A percentile compares a stretch with the other conserved stretches of the same genome.
phyloP scores from a whole-genome alignment of 64 coral and sea anemone species.

The Porites australiensis region DNA sequence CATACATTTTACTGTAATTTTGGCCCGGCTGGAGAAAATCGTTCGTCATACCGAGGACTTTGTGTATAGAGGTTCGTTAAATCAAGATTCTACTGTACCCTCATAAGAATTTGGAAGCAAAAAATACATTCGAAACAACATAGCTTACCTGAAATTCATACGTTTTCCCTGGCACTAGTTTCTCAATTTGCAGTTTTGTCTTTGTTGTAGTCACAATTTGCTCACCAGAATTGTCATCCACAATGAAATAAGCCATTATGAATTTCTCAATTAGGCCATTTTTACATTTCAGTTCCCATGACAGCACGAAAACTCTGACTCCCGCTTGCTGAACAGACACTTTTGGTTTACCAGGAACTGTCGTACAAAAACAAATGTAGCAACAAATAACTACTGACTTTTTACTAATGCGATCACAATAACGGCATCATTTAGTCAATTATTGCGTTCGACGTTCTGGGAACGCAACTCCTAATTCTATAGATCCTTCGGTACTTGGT shows the following conservation, averaged over 20 bases:
- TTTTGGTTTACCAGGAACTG: conserved; percentile 52
- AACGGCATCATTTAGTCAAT: no score
- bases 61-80: no score
- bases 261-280: conserved; percentile 36
- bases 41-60: no score
- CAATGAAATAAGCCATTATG: background rate
- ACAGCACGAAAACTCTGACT: background rate
- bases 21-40: no score
- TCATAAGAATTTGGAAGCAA: background rate
- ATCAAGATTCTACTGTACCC: background rate
- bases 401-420: no score
- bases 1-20: no score
- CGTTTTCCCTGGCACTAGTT: background rate
- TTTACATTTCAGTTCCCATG: conserved; percentile 27
- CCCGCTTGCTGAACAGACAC: background rate
- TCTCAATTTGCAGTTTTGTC: background rate
- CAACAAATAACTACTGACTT: background rate
- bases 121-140: background rate
- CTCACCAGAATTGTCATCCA: background rate
- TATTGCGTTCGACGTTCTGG: no score
- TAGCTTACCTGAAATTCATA: conserved; percentile 9
- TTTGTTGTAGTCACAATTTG: background rate
- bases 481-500: no score
- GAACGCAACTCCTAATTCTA: no score
- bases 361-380: background rate